Percentiles rank a stretch among this genome's conserved stretches.
These are phyloP conservation scores for Blastobasis adustella DNA, from an alignment of 2,888 invertebrate species.

Conservation along the genomic window DNA sequence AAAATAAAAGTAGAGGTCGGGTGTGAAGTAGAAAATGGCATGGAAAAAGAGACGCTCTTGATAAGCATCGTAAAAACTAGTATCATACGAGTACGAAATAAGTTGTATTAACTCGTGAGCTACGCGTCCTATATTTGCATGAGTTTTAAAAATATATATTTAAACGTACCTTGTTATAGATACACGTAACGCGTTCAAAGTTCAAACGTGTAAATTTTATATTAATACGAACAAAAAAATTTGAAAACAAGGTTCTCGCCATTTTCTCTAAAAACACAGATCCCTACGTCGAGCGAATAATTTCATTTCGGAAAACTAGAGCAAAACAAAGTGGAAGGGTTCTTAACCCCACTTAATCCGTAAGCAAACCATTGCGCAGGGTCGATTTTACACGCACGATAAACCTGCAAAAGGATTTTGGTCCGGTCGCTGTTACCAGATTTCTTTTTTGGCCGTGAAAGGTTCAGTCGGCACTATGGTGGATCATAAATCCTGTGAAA, in stretches of 20 bases:
- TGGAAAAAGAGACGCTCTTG: slow-evolving; percentile 14
- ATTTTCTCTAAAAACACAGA: no score
- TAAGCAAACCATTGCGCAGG: slow-evolving; percentile 38
- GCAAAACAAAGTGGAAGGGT: slow-evolving; percentile 16
- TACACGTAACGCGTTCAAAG: no score
- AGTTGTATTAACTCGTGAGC: slow-evolving; percentile 22
- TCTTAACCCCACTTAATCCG: slow-evolving; percentile 41
- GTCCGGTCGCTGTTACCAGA: slow-evolving; percentile 28
- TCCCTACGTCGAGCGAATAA: background rate
- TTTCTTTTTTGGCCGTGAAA: slow-evolving; percentile 10
- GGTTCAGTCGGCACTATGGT: slow-evolving; percentile 15
- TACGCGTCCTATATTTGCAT: background rate
- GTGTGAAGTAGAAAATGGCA: slow-evolving; percentile 7
- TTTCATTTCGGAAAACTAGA: slow-evolving; percentile 5
- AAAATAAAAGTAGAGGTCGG: slow-evolving; percentile 1
- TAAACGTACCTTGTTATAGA: no score
- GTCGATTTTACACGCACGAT: slow-evolving; percentile 50
- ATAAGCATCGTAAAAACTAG: slow-evolving; percentile 24
- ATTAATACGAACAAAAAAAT: no score
- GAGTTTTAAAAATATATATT: no score
- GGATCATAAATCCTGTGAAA: slow-evolving; percentile 41
- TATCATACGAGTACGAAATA: slow-evolving; percentile 14
- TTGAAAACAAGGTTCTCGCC: no score
- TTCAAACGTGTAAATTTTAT: no score
- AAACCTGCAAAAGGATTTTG: slow-evolving; percentile 45